Conservation (phyloP, 2,797 vertebrate species). For the Numenius phaeopus region DNA sequence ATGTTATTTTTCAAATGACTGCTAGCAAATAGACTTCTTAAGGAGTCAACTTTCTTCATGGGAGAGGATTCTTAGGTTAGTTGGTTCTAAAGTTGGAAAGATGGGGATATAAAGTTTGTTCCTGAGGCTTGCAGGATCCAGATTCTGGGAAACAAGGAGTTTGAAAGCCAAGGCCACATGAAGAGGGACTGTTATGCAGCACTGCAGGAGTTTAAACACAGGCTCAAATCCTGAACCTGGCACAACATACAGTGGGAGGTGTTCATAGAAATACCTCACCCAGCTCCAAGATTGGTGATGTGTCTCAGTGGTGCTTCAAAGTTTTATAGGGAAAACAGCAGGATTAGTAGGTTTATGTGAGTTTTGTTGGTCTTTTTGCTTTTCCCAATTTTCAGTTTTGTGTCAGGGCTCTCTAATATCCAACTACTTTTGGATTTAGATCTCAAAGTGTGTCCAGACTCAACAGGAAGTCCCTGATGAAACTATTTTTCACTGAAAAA, state of each 20-base stretch:
- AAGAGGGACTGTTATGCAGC: not conserved
- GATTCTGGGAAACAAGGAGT: not conserved
- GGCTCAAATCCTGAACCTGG: not conserved
- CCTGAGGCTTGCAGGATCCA: not conserved
- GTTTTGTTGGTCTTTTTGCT: not conserved
- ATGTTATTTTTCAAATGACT: not conserved
- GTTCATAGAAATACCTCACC: not conserved
- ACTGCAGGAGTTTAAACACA: not conserved
- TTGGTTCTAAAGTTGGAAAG: not conserved
- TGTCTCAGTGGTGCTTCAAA: not conserved
- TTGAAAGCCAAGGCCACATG: not conserved
- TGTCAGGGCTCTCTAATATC: not conserved
- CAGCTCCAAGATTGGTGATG: not conserved
- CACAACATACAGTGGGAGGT: not conserved
- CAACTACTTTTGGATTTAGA: not conserved
- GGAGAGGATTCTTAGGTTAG: not conserved
- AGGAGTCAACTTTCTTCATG: not conserved
- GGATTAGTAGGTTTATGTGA: not conserved
- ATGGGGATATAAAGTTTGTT: not conserved
- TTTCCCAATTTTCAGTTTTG: not conserved
- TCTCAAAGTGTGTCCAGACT: not conserved
- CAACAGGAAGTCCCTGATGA: not conserved
- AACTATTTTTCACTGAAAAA: not conserved
- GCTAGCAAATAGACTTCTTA: not conserved
- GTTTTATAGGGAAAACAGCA: not conserved